Percentiles rank a stretch among this genome's conserved stretches.
These are phyloP conservation scores for Drosophila eohydei DNA, from an alignment of 2,888 invertebrate genomes.

Conservation along the genomic window DNA sequence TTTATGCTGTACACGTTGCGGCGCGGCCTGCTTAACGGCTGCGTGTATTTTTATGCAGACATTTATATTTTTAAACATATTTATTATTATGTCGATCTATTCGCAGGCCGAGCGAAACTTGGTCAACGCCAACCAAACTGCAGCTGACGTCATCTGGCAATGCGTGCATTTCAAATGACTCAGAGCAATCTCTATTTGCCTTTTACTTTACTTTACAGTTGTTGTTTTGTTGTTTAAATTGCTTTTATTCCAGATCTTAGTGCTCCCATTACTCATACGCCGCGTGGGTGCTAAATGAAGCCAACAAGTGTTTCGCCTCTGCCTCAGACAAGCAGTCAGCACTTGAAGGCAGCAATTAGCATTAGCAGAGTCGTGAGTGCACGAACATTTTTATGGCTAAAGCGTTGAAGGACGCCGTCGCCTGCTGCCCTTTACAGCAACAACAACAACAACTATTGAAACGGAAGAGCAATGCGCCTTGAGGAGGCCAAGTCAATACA, in stretches of 20 bases:
- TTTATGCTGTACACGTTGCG: conserved; percentile 23
- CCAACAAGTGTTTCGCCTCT: conserved; percentile 53
- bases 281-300: conserved; percentile 47
- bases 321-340: neutral
- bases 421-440: conserved; percentile 61
- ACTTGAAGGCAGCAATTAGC: conserved; percentile 39
- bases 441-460: conserved; percentile 23
- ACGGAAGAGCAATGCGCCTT: conserved; percentile 52
- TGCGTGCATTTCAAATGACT: conserved; percentile 39
- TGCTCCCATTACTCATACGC: conserved; percentile 57
- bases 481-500: conserved; percentile 75
- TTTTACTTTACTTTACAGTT: conserved; percentile 5
- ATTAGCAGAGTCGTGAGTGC: conserved; percentile 31
- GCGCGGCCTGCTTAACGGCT: conserved; percentile 55
- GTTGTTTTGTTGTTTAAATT: neutral
- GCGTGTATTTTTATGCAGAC: conserved; percentile 61
- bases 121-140: conserved; percentile 31
- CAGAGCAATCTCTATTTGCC: conserved; percentile 22
- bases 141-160: conserved; percentile 50
- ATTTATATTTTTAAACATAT: conserved; percentile 57
- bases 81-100: conserved; percentile 54
- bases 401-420: conserved; percentile 51
- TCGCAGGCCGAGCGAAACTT: conserved; percentile 15
- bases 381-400: conserved; percentile 15
- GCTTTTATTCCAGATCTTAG: conserved; percentile 51